These are phyloP conservation scores for Nemapogon koenigi DNA, from an alignment of 2,888 invertebrate species.

Conservation along the genomic window DNA sequence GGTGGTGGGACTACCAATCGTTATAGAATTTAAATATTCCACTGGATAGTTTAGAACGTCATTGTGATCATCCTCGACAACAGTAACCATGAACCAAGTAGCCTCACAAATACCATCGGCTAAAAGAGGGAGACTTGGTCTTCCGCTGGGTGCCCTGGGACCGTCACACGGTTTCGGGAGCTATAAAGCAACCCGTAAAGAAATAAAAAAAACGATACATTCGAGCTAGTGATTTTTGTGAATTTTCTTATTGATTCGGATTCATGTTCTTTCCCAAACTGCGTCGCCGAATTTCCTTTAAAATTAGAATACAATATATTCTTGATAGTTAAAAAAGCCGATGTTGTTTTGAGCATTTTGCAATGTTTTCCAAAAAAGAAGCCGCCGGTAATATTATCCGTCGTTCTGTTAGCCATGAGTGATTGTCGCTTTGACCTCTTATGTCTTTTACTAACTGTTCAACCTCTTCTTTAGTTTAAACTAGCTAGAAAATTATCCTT, in stretches of 20 bases:
- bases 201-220: too few species aligned
- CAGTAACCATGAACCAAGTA: too few species aligned
- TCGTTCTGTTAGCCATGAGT: not conserved
- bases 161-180: too few species aligned
- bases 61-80: too few species aligned
- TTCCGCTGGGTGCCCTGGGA: too few species aligned
- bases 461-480: not conserved
- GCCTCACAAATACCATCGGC: too few species aligned
- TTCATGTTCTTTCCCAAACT: slow-evolving; percentile 2
- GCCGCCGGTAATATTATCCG: slow-evolving; percentile 6
- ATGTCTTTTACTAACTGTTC: not conserved
- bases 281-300: slow-evolving; percentile 7
- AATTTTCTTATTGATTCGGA: not conserved
- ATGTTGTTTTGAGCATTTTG: slow-evolving; percentile 3
- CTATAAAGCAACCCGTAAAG: too few species aligned
- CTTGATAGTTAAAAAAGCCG: not conserved
- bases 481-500: not conserved
- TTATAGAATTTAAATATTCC: too few species aligned
- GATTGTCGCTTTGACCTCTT: not conserved
- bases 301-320: slow-evolving; percentile 7
- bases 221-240: not conserved
- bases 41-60: too few species aligned
- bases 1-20: too few species aligned
- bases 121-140: too few species aligned
- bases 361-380: slow-evolving; percentile 8